Conservation (phyloP, 2,797 vertebrate genomes). For the Liasis olivaceus region DNA sequence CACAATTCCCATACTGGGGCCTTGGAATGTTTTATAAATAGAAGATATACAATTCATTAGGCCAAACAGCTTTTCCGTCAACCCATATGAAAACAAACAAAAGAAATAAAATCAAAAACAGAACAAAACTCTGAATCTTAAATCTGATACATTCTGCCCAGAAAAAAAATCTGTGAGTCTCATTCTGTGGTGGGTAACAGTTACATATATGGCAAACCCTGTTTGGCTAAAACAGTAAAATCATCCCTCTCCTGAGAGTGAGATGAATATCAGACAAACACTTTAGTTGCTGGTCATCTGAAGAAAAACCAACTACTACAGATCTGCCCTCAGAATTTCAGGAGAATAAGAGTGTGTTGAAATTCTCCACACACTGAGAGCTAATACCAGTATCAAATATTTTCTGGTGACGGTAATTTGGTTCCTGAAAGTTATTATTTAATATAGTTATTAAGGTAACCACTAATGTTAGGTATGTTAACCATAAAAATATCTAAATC, state of each 20-base stretch:
- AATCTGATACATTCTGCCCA: not conserved
- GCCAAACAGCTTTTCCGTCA: not conserved
- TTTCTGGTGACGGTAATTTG: not conserved
- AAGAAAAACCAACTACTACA: not conserved
- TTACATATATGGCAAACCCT: not conserved
- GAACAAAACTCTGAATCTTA: not conserved
- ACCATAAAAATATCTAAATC: not conserved
- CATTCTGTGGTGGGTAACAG: not conserved
- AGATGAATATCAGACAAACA: not conserved
- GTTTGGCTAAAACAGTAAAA: not conserved
- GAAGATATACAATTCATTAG: not conserved
- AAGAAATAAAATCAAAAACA: not conserved
- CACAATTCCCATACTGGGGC: not conserved
- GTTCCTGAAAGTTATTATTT: not conserved
- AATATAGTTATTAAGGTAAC: not conserved
- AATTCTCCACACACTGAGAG: not conserved
- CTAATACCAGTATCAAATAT: not conserved
- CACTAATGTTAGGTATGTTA: not conserved
- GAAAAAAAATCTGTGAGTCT: not conserved
- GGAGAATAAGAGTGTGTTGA: no score
- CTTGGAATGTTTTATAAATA: not conserved
- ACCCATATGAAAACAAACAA: not conserved
- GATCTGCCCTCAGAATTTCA: not conserved
- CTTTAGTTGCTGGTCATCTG: not conserved
- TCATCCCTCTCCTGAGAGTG: not conserved